Base-by-base conservation (phyloP, 2,797 vertebrate species). In the Helicolenus hilgendorfi region DNA sequence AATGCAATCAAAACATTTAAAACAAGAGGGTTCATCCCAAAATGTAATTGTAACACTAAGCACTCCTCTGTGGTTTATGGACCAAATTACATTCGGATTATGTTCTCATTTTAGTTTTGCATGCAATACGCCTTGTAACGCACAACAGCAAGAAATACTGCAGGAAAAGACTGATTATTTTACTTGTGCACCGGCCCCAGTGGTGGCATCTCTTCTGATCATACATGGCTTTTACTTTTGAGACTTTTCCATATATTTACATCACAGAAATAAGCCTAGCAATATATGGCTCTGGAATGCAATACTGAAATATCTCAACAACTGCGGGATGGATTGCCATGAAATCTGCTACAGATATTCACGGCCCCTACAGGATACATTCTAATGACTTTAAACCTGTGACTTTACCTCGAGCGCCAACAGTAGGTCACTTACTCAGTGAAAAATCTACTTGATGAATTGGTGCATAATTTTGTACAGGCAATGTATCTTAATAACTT, bases 251-350 rank as follows among this genome's bases (percentile, higher is more conserved):
- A 41, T 22, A 31, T 20, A 31, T 22, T 22, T 49, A 22, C 29
- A 71, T 53, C 29, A 11, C 5, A 59, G 38, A 33, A 56, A 29
- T 36, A 18, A 70, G 3, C 13, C 10, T 4, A n/a, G n/a, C 27
- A 7, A n/a, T 14, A 2, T 5, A 2, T 7, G 8, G 53, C 55
- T 73, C 24, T 13, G 3, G 1, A 45, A 45, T 18, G 41, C 0
- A 38, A 38, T 38, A 38, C 0, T 14, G 36, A 38, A 38, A 38
- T 38, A 38, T 38, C 36, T 38, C 36, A 38, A 38, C 36, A 38
- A 38, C 11, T 29, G 36, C 36, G 4, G 36, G 0, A 14, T 38
- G 36, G 36, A 38, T 38, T 38, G 4, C 36, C 36, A 5, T 38
- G 36, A 38, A 38, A 38, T 38, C 4, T 38, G 36, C 11, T 0